Base-by-base conservation (phyloP, 1,140 invertebrate species). In the Trichonephila clavata region DNA sequence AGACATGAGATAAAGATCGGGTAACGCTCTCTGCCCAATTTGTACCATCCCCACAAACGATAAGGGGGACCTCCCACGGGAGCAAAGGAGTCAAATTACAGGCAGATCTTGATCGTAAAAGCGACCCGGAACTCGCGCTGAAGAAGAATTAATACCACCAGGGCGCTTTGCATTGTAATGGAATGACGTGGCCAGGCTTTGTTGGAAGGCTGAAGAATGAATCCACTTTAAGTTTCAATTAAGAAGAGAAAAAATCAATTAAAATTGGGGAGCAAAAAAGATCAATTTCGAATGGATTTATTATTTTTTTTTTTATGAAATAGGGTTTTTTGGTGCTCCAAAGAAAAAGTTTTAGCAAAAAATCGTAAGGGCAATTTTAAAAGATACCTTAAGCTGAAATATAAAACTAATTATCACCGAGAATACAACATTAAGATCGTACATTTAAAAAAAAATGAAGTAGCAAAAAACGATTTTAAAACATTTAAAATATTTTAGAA, bases 111-210 rank as follows among this genome's bases (percentile, higher is more conserved):
- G n/a, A 27, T 27, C 32, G 32, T n/a, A n/a, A 16, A 77, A 77
- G 32, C 20, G 71, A 77, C 14, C 71, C 14, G 71, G 32, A 27
- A 39, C 71, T 27, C 24, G 71, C 3, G 8, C 1, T 50, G 71
- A 13, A 24, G 71, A 8, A 77, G 14, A 27, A 77, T 27, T 77
- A 50, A 77, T 39, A 77, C 24, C 71, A 14, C n/a, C 71, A 2
- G 10, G 43, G 71, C 71, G 71, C n/a, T 77, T 77, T 77, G 71
- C 71, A 77, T 77, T 77, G 71, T 39, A 77, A 77, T n/a, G n/a
- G 71, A n/a, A 39, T 77, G 71, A 77, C 71, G 71, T 77, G 71
- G 39, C 39, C 16, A 13, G 43, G n/a, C 50, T 83, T 43, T 21
- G 18, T 20, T 83, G 43, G 50, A 27, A 83, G 13, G 20, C 43